phyloP scores from a whole-genome alignment of 1,140 invertebrate genomes.

The Drosophila truncata region DNA sequence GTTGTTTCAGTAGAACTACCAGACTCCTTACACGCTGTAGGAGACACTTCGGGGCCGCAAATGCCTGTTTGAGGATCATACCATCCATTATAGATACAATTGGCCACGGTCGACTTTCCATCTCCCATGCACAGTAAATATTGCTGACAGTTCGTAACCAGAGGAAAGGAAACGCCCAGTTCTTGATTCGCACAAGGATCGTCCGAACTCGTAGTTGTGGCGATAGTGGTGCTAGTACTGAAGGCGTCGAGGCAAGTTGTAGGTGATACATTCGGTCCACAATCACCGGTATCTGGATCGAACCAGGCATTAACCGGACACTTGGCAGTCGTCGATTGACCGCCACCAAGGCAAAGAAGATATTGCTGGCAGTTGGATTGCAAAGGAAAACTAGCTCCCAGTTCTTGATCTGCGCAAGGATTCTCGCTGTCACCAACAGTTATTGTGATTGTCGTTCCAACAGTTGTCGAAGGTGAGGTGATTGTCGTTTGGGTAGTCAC shows the following conservation, averaged over 20 bases:
- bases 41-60: conserved; percentile 55
- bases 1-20: conserved; percentile 1
- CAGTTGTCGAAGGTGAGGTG: conserved; percentile 1
- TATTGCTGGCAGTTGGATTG: conserved; percentile 54
- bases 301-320: conserved; percentile 65
- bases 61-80: conserved; percentile 60
- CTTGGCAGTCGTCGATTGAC: conserved; percentile 29
- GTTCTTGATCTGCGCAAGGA: conserved; percentile 32
- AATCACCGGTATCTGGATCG: conserved; percentile 52
- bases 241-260: conserved; percentile 48
- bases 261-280: conserved; percentile 58
- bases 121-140: conserved; percentile 69
- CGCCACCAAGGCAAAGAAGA: conserved; percentile 55
- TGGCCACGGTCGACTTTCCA: conserved; percentile 32
- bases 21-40: conserved; percentile 58
- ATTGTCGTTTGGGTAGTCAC: conserved; percentile 4
- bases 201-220: conserved; percentile 11
- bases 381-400: conserved; percentile 42
- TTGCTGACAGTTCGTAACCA: conserved; percentile 49
- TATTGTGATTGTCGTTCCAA: background rate
- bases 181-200: conserved; percentile 49
- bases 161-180: conserved; percentile 48
- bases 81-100: conserved; percentile 65
- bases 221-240: conserved; percentile 13
- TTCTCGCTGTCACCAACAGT: conserved; percentile 3